Conservation (phyloP, 2,888 invertebrate species). For the Parnassius orleans region DNA sequence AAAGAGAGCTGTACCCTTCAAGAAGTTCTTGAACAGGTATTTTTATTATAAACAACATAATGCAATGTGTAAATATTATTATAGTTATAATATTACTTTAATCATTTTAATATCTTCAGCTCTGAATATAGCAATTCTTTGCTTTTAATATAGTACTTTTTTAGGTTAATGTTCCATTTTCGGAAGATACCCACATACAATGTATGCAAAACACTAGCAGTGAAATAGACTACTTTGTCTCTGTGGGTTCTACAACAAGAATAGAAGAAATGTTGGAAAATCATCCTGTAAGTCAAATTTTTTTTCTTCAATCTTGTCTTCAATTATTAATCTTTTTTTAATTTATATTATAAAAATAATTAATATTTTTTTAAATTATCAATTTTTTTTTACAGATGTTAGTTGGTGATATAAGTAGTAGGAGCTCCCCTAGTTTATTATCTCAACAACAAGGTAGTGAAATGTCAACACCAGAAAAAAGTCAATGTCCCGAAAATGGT, state of each 20-base stretch:
- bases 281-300: constrained; percentile 61
- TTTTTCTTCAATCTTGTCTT: neutral
- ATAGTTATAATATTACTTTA: neutral
- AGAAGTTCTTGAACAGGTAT: constrained; percentile 89
- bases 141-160: constrained; percentile 24
- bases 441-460: constrained; percentile 67
- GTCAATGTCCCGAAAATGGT: constrained; percentile 63
- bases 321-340: neutral
- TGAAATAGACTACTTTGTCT: constrained; percentile 90
- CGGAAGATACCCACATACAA: constrained; percentile 86
- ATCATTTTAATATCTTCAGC: neutral
- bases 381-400: constrained; percentile 66
- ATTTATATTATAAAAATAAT: constrained; percentile 10
- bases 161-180: constrained; percentile 85
- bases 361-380: too few relatives aligned
- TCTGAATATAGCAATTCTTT: neutral
- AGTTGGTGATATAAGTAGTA: constrained; percentile 66
- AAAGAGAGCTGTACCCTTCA: constrained; percentile 91
- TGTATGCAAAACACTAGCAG: constrained; percentile 87
- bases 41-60: neutral
- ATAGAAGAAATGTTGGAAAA: constrained; percentile 78
- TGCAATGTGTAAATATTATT: neutral
- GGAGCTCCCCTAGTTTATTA: constrained; percentile 64
- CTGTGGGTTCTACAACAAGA: constrained; percentile 82
- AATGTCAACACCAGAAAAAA: constrained; percentile 68